phyloP scores from a whole-genome alignment of 1,140 invertebrate genomes.

The Cephus cinctus region DNA sequence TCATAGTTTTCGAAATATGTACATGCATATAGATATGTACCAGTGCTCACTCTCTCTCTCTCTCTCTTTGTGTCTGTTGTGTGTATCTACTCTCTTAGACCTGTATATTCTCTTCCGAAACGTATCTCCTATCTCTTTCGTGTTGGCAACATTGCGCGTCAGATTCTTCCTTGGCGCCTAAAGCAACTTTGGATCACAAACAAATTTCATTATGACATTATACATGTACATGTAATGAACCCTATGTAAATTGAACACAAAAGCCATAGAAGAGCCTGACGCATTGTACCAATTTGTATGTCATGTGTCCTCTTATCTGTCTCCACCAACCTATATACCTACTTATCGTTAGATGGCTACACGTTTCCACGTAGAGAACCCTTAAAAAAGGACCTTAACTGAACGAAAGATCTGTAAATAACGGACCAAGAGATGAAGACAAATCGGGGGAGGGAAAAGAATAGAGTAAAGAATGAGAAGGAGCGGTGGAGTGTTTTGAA shows the following conservation, averaged over 20 bases:
- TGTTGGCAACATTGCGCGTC: too few species aligned
- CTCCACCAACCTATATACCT: too few species aligned
- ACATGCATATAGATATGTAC: slow-evolving; percentile 16
- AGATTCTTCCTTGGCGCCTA: too few species aligned
- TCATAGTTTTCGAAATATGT: slow-evolving; percentile 3
- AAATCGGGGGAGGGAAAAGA: not conserved
- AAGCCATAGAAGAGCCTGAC: too few species aligned
- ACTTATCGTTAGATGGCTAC: slow-evolving; percentile 5
- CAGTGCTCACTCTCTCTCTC: slow-evolving; percentile 14
- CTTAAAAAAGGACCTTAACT: not conserved
- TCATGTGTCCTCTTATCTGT: too few species aligned
- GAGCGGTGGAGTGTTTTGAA: not conserved
- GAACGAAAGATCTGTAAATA: not conserved
- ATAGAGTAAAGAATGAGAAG: not conserved
- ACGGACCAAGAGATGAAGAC: too few species aligned
- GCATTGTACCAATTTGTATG: too few species aligned
- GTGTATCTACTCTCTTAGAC: not conserved
- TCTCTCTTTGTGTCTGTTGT: slow-evolving; percentile 7
- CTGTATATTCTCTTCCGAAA: not conserved
- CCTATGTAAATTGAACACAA: too few species aligned
- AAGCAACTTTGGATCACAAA: too few species aligned
- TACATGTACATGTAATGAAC: too few species aligned
- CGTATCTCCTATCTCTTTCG: not conserved
- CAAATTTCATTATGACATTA: too few species aligned
- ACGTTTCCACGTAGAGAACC: not conserved